phyloP scores from a whole-genome alignment of 1,140 invertebrate species.

The Euwallacea similis region DNA sequence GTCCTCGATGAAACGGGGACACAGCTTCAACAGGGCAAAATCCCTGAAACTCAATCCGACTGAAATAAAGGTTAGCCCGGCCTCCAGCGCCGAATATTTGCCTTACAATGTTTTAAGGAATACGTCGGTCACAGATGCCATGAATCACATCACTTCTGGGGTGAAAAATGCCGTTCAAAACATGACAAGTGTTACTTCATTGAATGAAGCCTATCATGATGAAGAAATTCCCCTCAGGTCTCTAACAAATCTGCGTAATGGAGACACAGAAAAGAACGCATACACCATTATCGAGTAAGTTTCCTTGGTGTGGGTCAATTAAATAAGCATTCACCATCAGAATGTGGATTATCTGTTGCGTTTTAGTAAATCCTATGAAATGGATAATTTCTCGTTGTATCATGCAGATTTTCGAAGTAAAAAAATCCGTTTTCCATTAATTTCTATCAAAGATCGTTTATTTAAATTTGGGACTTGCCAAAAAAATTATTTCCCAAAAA shows the following conservation, averaged over 20 bases:
- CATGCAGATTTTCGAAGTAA: no score
- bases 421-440: not conserved
- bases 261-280: constrained; percentile 62
- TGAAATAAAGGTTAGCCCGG: constrained; percentile 55
- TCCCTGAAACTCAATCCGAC: constrained; percentile 64
- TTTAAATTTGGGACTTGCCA: no score
- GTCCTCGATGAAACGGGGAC: constrained; percentile 80
- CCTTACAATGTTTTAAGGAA: constrained; percentile 67
- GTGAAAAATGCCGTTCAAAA: constrained; percentile 57
- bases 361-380: no score
- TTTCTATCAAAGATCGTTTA: not conserved
- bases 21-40: constrained; percentile 63
- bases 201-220: constrained; percentile 55
- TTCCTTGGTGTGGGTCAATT: constrained; percentile 14
- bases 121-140: constrained; percentile 58
- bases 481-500: no score
- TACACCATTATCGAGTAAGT: constrained; percentile 74
- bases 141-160: constrained; percentile 60
- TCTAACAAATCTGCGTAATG: constrained; percentile 65
- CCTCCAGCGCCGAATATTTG: constrained; percentile 52
- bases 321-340: no score
- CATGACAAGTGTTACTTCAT: constrained; percentile 48
- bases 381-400: no score
- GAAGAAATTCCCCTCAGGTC: constrained; percentile 79
- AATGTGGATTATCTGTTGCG: no score